Base-by-base conservation (phyloP, 2,888 invertebrate genomes). In the Ethmia dodecea region DNA sequence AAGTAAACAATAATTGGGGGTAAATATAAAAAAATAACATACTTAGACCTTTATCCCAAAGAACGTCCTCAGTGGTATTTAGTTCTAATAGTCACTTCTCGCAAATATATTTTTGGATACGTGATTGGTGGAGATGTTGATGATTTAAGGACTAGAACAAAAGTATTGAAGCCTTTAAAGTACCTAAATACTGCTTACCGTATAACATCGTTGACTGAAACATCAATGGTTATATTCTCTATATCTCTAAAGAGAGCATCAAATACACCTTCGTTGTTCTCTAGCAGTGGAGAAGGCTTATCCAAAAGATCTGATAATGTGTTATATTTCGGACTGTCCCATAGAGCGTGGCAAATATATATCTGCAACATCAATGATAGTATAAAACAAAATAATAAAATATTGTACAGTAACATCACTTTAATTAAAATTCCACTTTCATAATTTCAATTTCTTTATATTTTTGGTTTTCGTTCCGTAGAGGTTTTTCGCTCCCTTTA, bases 281-380 rank as follows among this genome's bases (percentile, higher is more conserved):
- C 16, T 3, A 83, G 48, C 0, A 91, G 72, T 34, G 90, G 87
- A 9, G 92, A 92, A 0, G 90, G 91, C 35, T 87, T 78, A 55
- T 94, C 93, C 40, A 94, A 74, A 15, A 94, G 79, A 43, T 89
- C 88, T 36, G 90, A 88, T 27, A 94, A 69, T 9, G 89, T 87
- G 16, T 78, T 77, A 57, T 90, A 94, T 42, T 91, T 84, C 0
- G 91, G 89, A 37, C 88, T 75, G 43, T 90, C 92, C 78, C 92
- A 90, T 25, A 94, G 76, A 0, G 93, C 90, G 36, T 91, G 90
- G 52, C 94, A 94, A 1, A 94, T 74, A 54, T 93, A 89, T 37
- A 90, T 67, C 87, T 87, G 45, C 8, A 32, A 12, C 29, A n/a
- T n/a, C n/a, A n/a, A n/a, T n/a, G n/a, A n/a, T n/a, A n/a, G n/a